Base-by-base conservation (phyloP, 2,113 vertebrate species). In the Hydrolagus affinis region DNA sequence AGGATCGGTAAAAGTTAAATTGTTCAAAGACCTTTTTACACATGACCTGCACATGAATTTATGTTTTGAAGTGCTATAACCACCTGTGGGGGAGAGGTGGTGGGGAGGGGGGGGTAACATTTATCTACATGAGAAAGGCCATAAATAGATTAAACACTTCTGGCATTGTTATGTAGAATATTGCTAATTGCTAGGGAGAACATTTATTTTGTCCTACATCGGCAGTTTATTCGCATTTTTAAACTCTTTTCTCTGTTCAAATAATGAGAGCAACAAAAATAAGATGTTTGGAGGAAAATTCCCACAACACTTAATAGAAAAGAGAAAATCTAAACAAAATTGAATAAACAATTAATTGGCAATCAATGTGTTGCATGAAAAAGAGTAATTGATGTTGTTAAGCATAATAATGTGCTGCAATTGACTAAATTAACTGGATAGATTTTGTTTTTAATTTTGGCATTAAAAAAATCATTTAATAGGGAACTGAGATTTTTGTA, bases 391-490 rank as follows among this genome's bases (percentile, higher is more conserved):
- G 21, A 78, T 80, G 21, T 77, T 80, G 56, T n/a, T n/a, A n/a
- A 60, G 76, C 59, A 28, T 75, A n/a, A 30, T 8, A 64, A 59
- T 28, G 64, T 64, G 44, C 0, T 64, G 59, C 77, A 12, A n/a
- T 75, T 57, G 57, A 25, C n/a, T 15, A 23, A 78, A 62, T 11
- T 3, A 80, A 28, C 23, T 66, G 60, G 23, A 80, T 83, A 11
- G 25, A n/a, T 68, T 11, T 66, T 56, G 32, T 75, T 30, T 32
- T 83, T 17, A 83, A 83, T 83, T 66, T 17, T 19, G 28, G 17
- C 78, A 83, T 68, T 66, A 25, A 83, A 68, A 83, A 83, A 28
- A 9, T 83, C 60, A 32, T 73, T 73, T 15, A 23, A 62, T 62
- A 83, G 19, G 60, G 15, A 8, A 28, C 59, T 83, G 60, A 66